phyloP scores from a whole-genome alignment of 2,113 vertebrate species.

The Anoura caudifer region DNA sequence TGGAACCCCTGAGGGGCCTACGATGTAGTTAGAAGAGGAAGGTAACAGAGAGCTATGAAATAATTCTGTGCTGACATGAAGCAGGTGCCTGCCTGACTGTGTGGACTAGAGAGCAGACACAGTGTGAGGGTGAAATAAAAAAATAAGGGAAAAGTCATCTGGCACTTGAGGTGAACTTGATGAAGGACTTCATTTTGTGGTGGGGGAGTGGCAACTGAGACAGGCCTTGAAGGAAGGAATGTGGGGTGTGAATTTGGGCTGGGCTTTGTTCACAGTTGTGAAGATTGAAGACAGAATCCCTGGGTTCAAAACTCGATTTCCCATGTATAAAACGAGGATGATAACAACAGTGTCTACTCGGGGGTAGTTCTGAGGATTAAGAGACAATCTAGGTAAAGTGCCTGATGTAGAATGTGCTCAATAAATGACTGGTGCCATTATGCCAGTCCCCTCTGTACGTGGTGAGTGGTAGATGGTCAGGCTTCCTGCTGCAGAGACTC shows the following conservation, averaged over 20 bases:
- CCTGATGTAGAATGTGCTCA: background rate
- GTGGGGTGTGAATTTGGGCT: background rate
- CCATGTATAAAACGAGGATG: background rate
- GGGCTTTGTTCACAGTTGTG: background rate
- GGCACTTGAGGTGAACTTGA: background rate
- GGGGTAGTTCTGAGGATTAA: background rate
- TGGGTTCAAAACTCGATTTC: background rate
- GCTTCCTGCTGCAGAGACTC: background rate
- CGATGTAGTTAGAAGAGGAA: background rate
- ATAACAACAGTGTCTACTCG: no score
- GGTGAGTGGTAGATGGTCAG: background rate
- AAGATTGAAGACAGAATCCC: background rate
- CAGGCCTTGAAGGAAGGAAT: background rate
- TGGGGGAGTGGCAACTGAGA: background rate
- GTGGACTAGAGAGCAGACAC: background rate
- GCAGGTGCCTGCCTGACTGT: background rate
- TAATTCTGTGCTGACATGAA: background rate
- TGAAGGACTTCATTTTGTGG: background rate
- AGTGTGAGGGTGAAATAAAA: background rate
- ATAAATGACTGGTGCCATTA: fast-evolving
- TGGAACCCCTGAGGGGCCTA: background rate
- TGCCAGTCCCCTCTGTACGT: background rate
- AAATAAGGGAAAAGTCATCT: fast-evolving
- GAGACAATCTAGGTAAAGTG: background rate
- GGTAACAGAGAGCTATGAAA: background rate